Conservation (phyloP, 1,140 invertebrate species). For the Euglossa dilemma region DNA sequence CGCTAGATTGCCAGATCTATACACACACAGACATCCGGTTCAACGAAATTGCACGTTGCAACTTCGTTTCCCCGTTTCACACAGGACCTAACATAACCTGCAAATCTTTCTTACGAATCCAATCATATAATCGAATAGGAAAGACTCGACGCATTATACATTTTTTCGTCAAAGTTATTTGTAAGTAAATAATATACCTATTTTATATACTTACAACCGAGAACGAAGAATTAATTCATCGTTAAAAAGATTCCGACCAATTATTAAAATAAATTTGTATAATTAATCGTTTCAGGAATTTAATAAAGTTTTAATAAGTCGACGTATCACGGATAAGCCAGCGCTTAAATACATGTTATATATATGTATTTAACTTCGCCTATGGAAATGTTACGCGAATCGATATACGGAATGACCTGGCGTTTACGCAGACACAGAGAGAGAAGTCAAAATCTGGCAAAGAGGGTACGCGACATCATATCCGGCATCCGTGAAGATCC, state of each 20-base stretch:
- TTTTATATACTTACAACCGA: too few relatives aligned
- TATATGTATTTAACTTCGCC: too few relatives aligned
- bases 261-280: too few relatives aligned
- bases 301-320: too few relatives aligned
- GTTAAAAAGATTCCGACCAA: too few relatives aligned
- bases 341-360: too few relatives aligned
- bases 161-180: not conserved
- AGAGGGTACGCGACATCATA: constrained; percentile 14
- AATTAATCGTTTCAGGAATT: too few relatives aligned
- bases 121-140: not conserved
- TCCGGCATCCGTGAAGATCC: constrained; percentile 11
- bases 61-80: constrained; percentile 1
- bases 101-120: not conserved
- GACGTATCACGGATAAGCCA: too few relatives aligned
- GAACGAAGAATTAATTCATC: too few relatives aligned
- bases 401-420: not conserved
- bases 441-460: not conserved
- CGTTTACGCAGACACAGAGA: not conserved
- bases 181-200: too few relatives aligned
- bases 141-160: not conserved
- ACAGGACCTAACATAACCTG: too few relatives aligned
- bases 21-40: not conserved
- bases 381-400: not conserved
- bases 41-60: constrained; percentile 28
- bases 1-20: constrained; percentile 30